Base-by-base conservation (phyloP, 2,888 invertebrate species). In the Crocallis elinguaria region DNA sequence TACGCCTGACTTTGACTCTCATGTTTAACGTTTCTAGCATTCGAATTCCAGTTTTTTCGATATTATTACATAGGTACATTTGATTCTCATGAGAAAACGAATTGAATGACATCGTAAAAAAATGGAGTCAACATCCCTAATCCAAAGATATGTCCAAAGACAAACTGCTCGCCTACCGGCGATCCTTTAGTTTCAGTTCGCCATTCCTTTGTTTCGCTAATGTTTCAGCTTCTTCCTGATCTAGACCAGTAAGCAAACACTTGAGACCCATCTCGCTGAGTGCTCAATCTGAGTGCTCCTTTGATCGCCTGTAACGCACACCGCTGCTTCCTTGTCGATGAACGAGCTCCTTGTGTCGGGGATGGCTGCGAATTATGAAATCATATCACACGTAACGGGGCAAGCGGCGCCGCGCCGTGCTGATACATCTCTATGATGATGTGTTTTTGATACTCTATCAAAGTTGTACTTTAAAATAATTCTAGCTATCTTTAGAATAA, bases 311-410 rank as follows among this genome's bases (percentile, higher is more conserved):
- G 75, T 67, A 77, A 78, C 71, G 62, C 56, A 73, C 62, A 75
- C 76, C 71, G 67, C 59, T 57, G 66, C 82, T 84, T 86, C 84
- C 85, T 84, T 64, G 73, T 82, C 52, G 60, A 75, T 83, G 72
- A 85, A 84, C 71, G 79, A 64, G 37, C 62, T 53, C 69, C 60
- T 77, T 77, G 68, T 79, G 62, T 64, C 60, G 61, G 52, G 67
- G 66, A 64, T 67, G 67, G 66, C 62, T 69, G 49, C 43, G 65
- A 70, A 67, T 71, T 65, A 66, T 72, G 66, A 66, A 62, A 60
- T 62, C 36, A 61, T 61, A 61, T 57, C 55, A 35, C 48, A 52
- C 37, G 50, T 56, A 55, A 42, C 33, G 21, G 25, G 13, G 30
- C n/a, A 14, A 41, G 21, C 41, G 8, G 44, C 8, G 3, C 27